phyloP scores from a whole-genome alignment of 1,140 invertebrate genomes.

The Metopolophium dirhodum region DNA sequence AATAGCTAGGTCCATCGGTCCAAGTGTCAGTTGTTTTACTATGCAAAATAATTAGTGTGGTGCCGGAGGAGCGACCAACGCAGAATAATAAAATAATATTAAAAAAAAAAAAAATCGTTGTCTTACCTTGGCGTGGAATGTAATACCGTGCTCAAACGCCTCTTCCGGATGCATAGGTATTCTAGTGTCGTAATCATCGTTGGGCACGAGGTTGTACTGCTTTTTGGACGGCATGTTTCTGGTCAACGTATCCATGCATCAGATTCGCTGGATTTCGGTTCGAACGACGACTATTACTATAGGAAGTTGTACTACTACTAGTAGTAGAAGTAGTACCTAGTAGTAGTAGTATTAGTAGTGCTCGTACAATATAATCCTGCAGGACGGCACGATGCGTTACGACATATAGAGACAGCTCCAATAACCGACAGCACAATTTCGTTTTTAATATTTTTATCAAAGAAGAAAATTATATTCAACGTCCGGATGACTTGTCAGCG shows the following conservation, averaged over 20 bases:
- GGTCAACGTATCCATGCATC: slow-evolving; percentile 55
- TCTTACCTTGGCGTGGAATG: slow-evolving; percentile 94
- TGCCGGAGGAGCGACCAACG: background rate
- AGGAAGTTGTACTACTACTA: background rate
- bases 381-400: background rate
- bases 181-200: slow-evolving; percentile 92
- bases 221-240: slow-evolving; percentile 80
- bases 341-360: background rate
- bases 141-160: slow-evolving; percentile 95
- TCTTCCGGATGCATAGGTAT: slow-evolving; percentile 95
- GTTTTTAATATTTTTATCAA: background rate
- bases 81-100: background rate
- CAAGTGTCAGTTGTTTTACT: background rate
- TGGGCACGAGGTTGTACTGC: slow-evolving; percentile 91
- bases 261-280: slow-evolving; percentile 2
- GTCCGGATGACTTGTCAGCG: background rate
- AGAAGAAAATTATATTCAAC: background rate
- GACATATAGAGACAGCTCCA: background rate
- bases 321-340: background rate
- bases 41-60: background rate
- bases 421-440: background rate
- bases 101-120: background rate
- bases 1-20: background rate
- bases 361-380: background rate
- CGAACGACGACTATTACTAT: background rate